phyloP scores from a whole-genome alignment of 2,888 invertebrate species.

The Parasteatoda lunata region DNA sequence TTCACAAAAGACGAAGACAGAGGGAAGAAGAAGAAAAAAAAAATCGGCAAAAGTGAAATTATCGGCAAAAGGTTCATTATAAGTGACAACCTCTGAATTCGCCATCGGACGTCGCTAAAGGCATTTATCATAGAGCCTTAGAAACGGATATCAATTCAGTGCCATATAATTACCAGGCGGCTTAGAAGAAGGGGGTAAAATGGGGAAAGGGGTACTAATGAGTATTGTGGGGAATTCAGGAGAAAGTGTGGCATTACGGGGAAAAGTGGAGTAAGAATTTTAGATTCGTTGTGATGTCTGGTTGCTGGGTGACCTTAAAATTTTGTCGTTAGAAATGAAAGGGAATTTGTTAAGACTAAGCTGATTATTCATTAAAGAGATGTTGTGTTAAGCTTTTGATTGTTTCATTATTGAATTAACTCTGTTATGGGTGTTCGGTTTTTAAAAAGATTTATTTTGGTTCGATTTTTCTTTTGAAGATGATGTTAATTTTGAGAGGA shows the following conservation, averaged over 20 bases:
- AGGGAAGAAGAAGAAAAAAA: not conserved
- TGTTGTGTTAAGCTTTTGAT: too few species aligned
- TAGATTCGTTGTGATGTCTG: not conserved
- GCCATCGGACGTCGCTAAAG: conserved; percentile 4
- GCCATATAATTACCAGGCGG: conserved; percentile 46
- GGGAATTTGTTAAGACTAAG: too few species aligned
- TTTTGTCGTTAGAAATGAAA: too few species aligned
- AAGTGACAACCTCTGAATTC: not conserved
- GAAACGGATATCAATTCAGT: conserved; percentile 32
- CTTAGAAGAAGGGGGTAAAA: not conserved
- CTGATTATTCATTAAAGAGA: too few species aligned
- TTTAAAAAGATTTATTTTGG: too few species aligned
- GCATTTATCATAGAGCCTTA: conserved; percentile 36
- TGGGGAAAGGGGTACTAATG: conserved; percentile 19
- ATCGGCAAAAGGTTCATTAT: not conserved
- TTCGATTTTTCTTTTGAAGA: too few species aligned
- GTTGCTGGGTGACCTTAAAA: too few species aligned
- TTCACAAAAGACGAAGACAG: not conserved
- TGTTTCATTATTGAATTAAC: too few species aligned
- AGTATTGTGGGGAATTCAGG: conserved; percentile 36
- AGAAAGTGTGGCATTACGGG: conserved; percentile 6
- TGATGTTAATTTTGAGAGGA: too few species aligned
- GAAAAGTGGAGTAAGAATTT: conserved; percentile 20
- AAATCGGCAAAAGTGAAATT: not conserved
- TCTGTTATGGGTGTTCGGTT: too few species aligned